These are phyloP conservation scores for Dolichopus griseipennis DNA, from an alignment of 2,888 invertebrate species.

Conservation along the genomic window DNA sequence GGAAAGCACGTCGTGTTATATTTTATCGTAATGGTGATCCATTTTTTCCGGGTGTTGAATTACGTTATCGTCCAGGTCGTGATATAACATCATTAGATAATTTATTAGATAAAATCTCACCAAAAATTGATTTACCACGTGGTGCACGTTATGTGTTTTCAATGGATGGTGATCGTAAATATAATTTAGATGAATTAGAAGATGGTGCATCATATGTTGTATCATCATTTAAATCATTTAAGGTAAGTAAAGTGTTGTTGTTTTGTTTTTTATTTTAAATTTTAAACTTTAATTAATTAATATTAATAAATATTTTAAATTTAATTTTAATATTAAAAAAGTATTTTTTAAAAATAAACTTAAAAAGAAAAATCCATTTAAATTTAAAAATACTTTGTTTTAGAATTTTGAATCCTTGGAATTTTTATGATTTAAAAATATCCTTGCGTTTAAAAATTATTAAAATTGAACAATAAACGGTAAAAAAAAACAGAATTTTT, in stretches of 20 bases:
- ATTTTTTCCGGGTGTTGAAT: slow-evolving; percentile 81
- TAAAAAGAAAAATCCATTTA: neutral
- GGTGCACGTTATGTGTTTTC: slow-evolving; percentile 88
- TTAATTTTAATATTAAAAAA: no score
- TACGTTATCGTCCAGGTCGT: slow-evolving; percentile 78
- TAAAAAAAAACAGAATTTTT: no score
- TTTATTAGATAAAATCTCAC: slow-evolving; percentile 75
- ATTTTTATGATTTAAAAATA: no score
- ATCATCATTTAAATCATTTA: slow-evolving; percentile 83
- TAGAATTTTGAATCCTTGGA: no score
- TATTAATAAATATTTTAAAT: no score
- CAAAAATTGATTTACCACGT: slow-evolving; percentile 76
- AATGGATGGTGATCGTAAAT: slow-evolving; percentile 81
- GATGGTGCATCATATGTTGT: slow-evolving; percentile 91
- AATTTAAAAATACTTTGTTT: neutral
- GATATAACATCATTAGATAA: slow-evolving; percentile 80
- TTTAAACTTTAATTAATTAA: no score
- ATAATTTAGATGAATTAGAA: slow-evolving; percentile 73
- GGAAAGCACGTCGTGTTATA: slow-evolving; percentile 76
- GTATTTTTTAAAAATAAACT: neutral
- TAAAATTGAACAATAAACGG: neutral
- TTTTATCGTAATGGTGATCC: slow-evolving; percentile 93
- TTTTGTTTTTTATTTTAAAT: neutral
- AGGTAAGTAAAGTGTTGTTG: slow-evolving; percentile 51
- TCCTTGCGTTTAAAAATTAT: neutral